A percentile compares a stretch with the other conserved stretches of the same genome.
phyloP scores from a whole-genome alignment of 2,797 vertebrate species.

The Schizothorax lantsangensis region DNA sequence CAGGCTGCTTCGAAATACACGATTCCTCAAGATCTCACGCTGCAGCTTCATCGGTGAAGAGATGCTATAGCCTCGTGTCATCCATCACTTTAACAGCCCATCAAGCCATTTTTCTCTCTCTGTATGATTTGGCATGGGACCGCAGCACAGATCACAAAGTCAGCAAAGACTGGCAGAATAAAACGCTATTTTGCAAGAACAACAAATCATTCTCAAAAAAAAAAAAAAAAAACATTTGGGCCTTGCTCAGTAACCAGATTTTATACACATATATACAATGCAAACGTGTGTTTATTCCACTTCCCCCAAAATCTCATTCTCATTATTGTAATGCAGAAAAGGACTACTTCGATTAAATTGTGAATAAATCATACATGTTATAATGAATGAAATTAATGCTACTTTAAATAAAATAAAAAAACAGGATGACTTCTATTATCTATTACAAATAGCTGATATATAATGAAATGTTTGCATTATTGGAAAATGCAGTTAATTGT shows the following conservation, averaged over 20 bases:
- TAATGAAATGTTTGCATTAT: not conserved
- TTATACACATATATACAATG: not conserved
- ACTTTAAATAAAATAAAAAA: not conserved
- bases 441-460: not conserved
- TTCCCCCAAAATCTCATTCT: not conserved
- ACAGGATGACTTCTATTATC: not conserved
- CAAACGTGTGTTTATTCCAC: not conserved
- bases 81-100: conserved; percentile 13
- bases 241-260: not conserved
- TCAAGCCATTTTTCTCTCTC: not conserved
- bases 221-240: not conserved
- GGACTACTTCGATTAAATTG: not conserved
- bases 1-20: conserved; percentile 36
- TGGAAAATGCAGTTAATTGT: conserved; percentile 5
- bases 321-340: not conserved
- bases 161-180: conserved; percentile 13
- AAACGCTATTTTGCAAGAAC: not conserved
- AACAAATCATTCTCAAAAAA: not conserved
- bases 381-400: not conserved
- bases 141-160: not conserved
- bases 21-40: conserved; percentile 14
- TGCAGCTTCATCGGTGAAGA: not conserved
- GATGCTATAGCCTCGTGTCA: not conserved
- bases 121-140: not conserved
- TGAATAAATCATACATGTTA: not conserved